phyloP scores from a whole-genome alignment of 2,113 vertebrate genomes.

The Recurvirostra avosetta region DNA sequence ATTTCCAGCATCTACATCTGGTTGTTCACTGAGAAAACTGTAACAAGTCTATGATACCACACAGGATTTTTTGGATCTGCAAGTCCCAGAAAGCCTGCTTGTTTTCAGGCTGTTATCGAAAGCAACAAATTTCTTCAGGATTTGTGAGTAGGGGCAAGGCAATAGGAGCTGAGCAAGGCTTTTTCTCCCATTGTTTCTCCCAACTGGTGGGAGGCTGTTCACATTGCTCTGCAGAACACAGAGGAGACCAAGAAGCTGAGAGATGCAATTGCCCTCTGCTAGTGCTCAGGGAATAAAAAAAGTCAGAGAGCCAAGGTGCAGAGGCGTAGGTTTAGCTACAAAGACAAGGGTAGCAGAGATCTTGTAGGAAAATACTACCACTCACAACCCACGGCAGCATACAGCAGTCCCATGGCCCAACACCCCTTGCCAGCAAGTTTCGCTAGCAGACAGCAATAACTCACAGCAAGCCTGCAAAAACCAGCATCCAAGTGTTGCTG shows the following conservation, averaged over 20 bases:
- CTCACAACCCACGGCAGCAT: neutral
- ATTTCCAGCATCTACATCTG: neutral
- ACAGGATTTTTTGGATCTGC: neutral
- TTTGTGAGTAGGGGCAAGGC: neutral
- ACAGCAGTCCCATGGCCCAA: neutral
- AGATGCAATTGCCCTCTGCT: neutral
- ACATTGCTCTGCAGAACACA: neutral
- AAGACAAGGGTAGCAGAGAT: neutral
- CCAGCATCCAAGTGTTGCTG: neutral
- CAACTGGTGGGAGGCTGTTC: neutral
- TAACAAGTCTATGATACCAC: neutral
- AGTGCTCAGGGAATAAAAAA: neutral
- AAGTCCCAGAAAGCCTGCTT: neutral
- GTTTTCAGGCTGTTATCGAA: neutral
- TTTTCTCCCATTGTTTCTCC: neutral
- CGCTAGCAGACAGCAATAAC: neutral
- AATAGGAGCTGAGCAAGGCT: neutral
- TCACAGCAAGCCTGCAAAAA: neutral
- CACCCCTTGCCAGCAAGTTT: neutral
- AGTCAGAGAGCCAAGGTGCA: neutral
- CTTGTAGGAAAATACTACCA: neutral
- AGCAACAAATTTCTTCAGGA: neutral
- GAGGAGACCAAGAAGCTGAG: neutral
- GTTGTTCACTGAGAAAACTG: neutral
- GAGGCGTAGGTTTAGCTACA: neutral